Conservation (phyloP, 2,888 invertebrate genomes). For the Flexamia atlantica region DNA sequence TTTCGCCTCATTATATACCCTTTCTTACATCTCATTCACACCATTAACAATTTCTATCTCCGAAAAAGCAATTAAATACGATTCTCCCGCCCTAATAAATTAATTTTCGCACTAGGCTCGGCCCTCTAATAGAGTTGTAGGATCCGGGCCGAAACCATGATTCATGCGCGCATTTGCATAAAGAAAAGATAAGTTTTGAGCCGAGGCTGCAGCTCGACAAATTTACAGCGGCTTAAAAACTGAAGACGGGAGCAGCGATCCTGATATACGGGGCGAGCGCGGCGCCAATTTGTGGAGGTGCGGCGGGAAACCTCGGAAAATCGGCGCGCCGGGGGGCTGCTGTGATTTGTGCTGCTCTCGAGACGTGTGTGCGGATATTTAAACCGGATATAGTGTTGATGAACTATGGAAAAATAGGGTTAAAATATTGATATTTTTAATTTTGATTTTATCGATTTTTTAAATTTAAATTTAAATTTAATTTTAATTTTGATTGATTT, state of each 20-base stretch:
- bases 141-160: slow-evolving; percentile 32
- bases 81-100: slow-evolving; percentile 35
- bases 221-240: slow-evolving; percentile 62
- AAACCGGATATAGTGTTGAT: background rate
- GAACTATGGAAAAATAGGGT: too few species aligned
- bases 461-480: too few species aligned
- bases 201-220: slow-evolving; percentile 51
- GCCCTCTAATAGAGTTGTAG: slow-evolving; percentile 51
- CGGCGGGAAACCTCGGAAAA: slow-evolving; percentile 13
- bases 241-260: slow-evolving; percentile 44
- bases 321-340: slow-evolving; percentile 13
- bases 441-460: too few species aligned
- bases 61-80: slow-evolving; percentile 23
- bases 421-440: too few species aligned
- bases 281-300: slow-evolving; percentile 26
- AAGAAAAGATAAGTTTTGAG: slow-evolving; percentile 59
- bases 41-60: background rate
- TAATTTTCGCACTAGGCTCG: slow-evolving; percentile 38
- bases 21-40: background rate
- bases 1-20: too few species aligned
- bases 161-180: slow-evolving; percentile 45
- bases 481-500: too few species aligned
- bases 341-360: background rate
- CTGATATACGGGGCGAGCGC: slow-evolving; percentile 46
- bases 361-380: background rate